Evolutionary conservation across 2,888 invertebrate species (phyloP).

Genomic region (Endomychus coccineus): DNA sequence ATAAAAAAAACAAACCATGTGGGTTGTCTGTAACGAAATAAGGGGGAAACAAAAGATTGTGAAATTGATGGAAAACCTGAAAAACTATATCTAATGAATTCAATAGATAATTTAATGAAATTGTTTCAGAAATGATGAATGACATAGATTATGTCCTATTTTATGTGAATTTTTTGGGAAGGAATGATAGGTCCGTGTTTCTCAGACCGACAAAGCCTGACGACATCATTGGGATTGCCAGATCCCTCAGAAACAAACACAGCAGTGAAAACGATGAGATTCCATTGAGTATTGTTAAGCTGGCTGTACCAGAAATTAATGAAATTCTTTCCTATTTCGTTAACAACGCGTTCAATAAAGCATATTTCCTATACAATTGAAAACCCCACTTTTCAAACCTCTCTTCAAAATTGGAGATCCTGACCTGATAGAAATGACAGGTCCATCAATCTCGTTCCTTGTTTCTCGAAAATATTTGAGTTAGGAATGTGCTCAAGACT

Average conservation of each 20-base stretch:
- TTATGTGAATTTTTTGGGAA: constrained; percentile 1
- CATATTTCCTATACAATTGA: too few species aligned
- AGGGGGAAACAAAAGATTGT: constrained; percentile 4
- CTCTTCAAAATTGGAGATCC: too few species aligned
- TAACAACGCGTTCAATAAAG: too few species aligned
- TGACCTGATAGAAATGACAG: too few species aligned
- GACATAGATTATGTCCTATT: not conserved
- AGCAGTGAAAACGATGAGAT: constrained; percentile 4
- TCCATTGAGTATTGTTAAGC: too few species aligned
- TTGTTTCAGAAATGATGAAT: constrained; percentile 2
- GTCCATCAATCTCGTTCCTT: too few species aligned
- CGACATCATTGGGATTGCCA: constrained; percentile 3
- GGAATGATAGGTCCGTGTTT: too few species aligned
- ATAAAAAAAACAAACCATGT: constrained; percentile 5
- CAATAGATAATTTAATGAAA: constrained; percentile 4
- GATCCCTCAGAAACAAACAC: constrained; percentile 3
- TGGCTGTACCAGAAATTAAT: too few species aligned
- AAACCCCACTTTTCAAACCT: too few species aligned
- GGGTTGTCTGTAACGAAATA: constrained; percentile 4
- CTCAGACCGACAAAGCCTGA: constrained; percentile 1
- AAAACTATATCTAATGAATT: not conserved
- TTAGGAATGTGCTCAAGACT: too few species aligned
- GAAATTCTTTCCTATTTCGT: too few species aligned
- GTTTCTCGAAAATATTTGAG: too few species aligned
- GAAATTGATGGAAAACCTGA: constrained; percentile 3